Percentiles rank a stretch among this genome's conserved stretches.
These are phyloP conservation scores for Mycteria americana DNA, from an alignment of 2,797 vertebrate species.

Conservation along the genomic window DNA sequence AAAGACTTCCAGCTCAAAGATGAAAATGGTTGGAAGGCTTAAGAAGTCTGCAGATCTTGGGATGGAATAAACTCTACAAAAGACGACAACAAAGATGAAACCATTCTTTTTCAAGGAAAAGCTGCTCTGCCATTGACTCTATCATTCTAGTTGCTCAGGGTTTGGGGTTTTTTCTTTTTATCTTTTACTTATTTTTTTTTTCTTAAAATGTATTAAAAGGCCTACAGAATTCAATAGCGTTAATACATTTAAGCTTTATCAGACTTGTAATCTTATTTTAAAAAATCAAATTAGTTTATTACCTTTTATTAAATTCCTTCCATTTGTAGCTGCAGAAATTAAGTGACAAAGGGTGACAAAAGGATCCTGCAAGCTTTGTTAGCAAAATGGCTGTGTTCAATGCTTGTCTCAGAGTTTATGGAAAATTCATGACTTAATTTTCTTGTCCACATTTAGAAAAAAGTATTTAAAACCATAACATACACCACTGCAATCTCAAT, in stretches of 20 bases:
- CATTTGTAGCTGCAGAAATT: background rate
- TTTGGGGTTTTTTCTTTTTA: background rate
- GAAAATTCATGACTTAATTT: conserved; percentile 30
- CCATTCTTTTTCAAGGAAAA: background rate
- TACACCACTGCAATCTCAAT: background rate
- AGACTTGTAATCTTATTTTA: background rate
- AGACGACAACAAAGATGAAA: background rate
- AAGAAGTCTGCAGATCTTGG: background rate
- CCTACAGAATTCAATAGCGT: background rate
- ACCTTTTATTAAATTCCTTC: conserved; percentile 4
- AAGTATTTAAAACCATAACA: background rate
- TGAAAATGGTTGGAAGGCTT: background rate
- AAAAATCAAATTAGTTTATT: background rate
- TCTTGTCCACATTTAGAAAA: background rate
- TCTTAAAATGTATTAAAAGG: background rate
- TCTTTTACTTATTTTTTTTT: background rate
- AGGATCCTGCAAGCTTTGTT: background rate
- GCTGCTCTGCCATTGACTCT: background rate
- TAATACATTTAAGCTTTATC: background rate
- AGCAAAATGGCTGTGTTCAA: background rate
- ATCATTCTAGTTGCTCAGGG: background rate
- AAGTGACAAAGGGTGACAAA: background rate
- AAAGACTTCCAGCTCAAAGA: background rate
- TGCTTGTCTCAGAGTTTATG: background rate
- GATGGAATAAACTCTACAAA: background rate